A percentile compares a stretch with the other conserved stretches of the same genome.
Conservation (phyloP, 2,797 vertebrate species). For the Spinus olivaceus region DNA sequence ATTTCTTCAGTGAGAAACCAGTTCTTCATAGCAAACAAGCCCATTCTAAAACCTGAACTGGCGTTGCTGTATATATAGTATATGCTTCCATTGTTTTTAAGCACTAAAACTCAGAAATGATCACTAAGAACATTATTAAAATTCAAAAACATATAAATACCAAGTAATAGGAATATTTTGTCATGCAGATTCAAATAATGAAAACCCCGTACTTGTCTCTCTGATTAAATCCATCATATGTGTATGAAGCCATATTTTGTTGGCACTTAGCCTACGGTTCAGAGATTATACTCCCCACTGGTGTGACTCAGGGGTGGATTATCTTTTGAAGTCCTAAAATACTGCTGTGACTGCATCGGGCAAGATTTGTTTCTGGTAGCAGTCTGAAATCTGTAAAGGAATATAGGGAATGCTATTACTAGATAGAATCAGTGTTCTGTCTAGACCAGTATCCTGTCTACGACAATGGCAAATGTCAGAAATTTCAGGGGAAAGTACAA, state of each 20-base stretch:
- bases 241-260: not conserved
- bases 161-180: not conserved
- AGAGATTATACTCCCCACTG: not conserved
- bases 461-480: not conserved
- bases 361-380: not conserved
- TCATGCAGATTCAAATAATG: not conserved
- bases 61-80: not conserved
- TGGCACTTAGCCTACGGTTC: not conserved
- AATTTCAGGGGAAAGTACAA: not conserved
- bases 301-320: not conserved
- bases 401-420: not conserved
- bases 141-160: not conserved
- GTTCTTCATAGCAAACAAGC: not conserved
- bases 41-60: not conserved
- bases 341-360: not conserved
- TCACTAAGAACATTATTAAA: not conserved
- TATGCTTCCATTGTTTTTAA: not conserved
- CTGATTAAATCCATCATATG: not conserved
- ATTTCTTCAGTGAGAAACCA: not conserved
- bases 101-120: not conserved
- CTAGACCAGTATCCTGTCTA: not conserved
- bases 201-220: not conserved
- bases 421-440: not conserved
- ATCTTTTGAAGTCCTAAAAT: constrained; percentile 23
- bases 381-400: not conserved